These are phyloP conservation scores for Schizotus pectinicornis DNA, from an alignment of 2,888 invertebrate species.

Conservation along the genomic window DNA sequence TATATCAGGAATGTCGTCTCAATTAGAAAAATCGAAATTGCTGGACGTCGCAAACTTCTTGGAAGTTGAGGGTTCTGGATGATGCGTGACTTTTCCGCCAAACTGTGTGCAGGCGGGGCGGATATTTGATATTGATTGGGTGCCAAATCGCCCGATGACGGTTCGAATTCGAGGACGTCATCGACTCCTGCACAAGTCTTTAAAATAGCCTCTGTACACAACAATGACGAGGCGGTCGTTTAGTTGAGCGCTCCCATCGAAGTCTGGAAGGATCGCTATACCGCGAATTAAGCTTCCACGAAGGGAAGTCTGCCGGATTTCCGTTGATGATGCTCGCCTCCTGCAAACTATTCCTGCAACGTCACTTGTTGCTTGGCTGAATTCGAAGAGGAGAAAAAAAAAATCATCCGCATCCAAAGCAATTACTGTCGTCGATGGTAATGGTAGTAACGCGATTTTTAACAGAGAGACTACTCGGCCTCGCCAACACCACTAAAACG, in stretches of 20 bases:
- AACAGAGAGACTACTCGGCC: not conserved
- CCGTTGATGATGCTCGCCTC: slow-evolving; percentile 13
- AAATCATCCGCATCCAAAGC: not conserved
- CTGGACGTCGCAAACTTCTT: too few relatives aligned
- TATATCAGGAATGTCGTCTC: too few relatives aligned
- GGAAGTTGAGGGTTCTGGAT: too few relatives aligned
- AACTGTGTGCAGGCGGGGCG: too few relatives aligned
- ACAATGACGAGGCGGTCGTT: too few relatives aligned
- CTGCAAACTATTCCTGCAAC: not conserved
- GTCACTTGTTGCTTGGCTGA: not conserved
- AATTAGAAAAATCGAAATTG: too few relatives aligned
- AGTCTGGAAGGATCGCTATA: too few relatives aligned
- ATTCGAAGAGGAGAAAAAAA: not conserved
- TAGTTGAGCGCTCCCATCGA: too few relatives aligned
- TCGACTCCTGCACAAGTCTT: not conserved
- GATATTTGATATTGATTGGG: slow-evolving; percentile 5
- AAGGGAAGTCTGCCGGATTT: slow-evolving; percentile 19
- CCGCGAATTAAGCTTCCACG: not conserved
- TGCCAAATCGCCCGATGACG: slow-evolving; percentile 21
- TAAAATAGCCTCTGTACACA: not conserved
- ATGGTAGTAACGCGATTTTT: too few relatives aligned
- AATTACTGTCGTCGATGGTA: too few relatives aligned
- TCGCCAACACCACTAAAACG: not conserved
- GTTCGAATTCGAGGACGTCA: slow-evolving; percentile 8
- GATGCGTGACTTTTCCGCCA: too few relatives aligned